Base-by-base conservation (phyloP, 1,140 invertebrate genomes). In the Cyrtorhinus lividipennis region DNA sequence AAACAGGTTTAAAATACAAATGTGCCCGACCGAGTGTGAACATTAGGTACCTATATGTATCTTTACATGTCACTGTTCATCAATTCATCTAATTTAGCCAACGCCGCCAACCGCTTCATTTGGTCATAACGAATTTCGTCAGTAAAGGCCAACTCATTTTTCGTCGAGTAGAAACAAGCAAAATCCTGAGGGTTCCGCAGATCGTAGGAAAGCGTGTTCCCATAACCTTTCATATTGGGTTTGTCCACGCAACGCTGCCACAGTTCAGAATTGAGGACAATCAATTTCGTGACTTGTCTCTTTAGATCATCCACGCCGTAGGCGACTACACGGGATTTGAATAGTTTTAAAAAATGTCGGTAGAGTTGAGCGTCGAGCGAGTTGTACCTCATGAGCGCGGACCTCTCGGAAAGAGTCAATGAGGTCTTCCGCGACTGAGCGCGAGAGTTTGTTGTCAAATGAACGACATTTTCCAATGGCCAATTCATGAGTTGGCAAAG, bases 401-500 rank as follows among this genome's bases (percentile, higher is more conserved):
- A 24, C 13, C 46, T 27, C 30, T 70, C 56, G 10, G 22, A 5
- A 1, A 63, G 27, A 10, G 62, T 62, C 45, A 70, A 25, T 15
- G 22, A 48, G 23, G 45, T 30, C 56, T 61, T 67, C 2, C 44
- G 22, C 2, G 15, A 20, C 18, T 22, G 3, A 2, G 58, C 38
- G 13, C 75, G 66, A 3, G 69, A 66, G 65, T 77, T 77, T 1
- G 74, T 44, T 30, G 66, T 70, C 22, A 77, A 66, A 59, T 72
- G 74, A 0, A 76, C 63, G 2, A 81, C 68, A 64, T 79, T 73
- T 45, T 74, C 71, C 8, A 75, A 61, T 20, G 72, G 68, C 79
- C 79, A 81, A 61, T 75, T 77, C 26, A 80, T 71, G 8, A 74
- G 62, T 59, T 78, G 67, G 25, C 69, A 70, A 30, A 80, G 68